Conservation (phyloP, 1,140 invertebrate species). For the Steinernema feltiae region DNA sequence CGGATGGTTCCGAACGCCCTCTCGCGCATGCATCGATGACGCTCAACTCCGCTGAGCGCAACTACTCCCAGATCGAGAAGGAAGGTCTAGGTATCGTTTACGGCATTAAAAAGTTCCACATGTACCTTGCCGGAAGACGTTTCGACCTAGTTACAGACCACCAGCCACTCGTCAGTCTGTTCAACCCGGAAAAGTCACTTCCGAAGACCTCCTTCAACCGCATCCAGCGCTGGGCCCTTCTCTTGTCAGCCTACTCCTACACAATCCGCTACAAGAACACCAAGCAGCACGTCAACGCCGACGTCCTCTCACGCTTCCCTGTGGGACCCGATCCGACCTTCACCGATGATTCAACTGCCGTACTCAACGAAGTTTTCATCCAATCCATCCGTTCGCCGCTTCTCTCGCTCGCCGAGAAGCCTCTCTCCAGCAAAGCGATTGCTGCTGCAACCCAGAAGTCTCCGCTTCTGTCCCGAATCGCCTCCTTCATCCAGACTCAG, state of each 20-base stretch:
- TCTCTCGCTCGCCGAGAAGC: too few relatives aligned
- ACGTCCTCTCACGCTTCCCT: too few relatives aligned
- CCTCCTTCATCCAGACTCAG: too few relatives aligned
- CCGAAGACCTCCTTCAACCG: conserved; percentile 25
- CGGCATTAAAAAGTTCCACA: conserved; percentile 55
- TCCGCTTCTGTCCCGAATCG: too few relatives aligned
- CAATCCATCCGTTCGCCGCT: too few relatives aligned
- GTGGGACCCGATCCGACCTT: too few relatives aligned
- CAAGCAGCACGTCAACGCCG: conserved; percentile 44
- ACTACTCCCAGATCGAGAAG: conserved; percentile 60
- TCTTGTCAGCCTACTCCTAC: not conserved
- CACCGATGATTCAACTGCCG: too few relatives aligned
- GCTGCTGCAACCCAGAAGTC: too few relatives aligned
- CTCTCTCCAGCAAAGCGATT: too few relatives aligned
- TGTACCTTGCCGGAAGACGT: conserved; percentile 58
- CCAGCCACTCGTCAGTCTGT: conserved; percentile 59
- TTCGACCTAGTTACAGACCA: conserved; percentile 61
- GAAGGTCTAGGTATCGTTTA: conserved; percentile 61
- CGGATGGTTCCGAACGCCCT: conserved; percentile 58
- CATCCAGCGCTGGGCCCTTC: not conserved
- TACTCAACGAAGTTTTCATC: too few relatives aligned
- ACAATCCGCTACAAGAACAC: not conserved
- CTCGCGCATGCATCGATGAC: conserved; percentile 58
- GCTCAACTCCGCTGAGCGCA: conserved; percentile 59
- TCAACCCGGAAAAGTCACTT: conserved; percentile 48